Conservation (phyloP, 2,113 vertebrate genomes). For the Orycteropus afer region DNA sequence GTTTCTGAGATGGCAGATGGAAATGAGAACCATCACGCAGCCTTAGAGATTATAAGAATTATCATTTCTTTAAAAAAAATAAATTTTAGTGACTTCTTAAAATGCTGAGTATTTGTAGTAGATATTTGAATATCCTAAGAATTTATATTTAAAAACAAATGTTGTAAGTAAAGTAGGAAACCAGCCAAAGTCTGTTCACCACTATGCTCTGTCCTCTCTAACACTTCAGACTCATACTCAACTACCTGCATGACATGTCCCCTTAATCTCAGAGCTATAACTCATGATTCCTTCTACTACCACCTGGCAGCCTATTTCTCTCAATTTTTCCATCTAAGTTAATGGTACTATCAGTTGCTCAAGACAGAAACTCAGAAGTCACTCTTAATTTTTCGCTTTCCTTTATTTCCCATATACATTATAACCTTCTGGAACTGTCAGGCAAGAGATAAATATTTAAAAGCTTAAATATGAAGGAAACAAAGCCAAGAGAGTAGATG, state of each 20-base stretch:
- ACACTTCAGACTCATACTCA: not conserved
- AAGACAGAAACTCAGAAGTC: not conserved
- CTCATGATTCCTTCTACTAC: not conserved
- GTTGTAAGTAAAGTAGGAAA: not conserved
- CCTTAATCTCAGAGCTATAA: not conserved
- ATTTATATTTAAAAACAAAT: constrained; percentile 21
- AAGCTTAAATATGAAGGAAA: not conserved
- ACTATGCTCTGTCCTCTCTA: not conserved
- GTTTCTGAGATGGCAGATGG: not conserved
- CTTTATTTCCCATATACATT: not conserved
- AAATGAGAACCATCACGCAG: not conserved
- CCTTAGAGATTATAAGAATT: not conserved
- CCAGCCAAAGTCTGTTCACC: not conserved
- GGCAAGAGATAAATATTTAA: not conserved
- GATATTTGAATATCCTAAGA: not conserved
- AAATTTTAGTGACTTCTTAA: not conserved
- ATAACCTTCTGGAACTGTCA: not conserved
- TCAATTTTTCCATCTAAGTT: not conserved
- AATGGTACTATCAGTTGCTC: not conserved
- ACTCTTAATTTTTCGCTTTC: not conserved
- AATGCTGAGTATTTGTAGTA: not conserved
- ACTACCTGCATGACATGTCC: not conserved
- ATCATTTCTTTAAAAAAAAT: not conserved
- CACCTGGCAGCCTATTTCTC: not conserved
- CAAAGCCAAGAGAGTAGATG: not conserved